Base-by-base conservation (phyloP, 2,113 vertebrate genomes). In the Rhinolophus sinicus region DNA sequence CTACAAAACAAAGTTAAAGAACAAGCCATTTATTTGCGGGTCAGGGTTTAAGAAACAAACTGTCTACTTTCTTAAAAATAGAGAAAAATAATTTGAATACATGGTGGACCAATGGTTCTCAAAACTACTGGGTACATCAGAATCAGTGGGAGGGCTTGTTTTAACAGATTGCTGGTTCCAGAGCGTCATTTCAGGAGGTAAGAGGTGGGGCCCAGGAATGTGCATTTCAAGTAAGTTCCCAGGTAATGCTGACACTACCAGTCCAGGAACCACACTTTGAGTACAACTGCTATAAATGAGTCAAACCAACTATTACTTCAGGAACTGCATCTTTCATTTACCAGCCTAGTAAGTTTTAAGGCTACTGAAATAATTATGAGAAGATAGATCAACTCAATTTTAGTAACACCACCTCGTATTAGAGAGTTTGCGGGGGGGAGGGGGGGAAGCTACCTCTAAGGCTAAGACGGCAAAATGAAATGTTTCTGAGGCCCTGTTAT, bases 1-100 rank as follows among this genome's bases (percentile, higher is more conserved):
- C 99, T 99, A 96, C 7, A 94, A 97, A 97, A 97, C 82, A 88
- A 92, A 92, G 94, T 73, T 88, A 69, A 96, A 87, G 62, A 64
- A 88, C 90, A 94, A 70, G 35, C 5, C 62, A 93, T 67, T 93
- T 83, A 60, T 58, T 44, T 44, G 8, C 81, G 12, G 69, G 24
- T 91, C 33, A 94, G 13, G 3, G 19, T 95, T 88, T 60, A 64
- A 92, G 6, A 92, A 93, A 72, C 16, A 83, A 87, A 83, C 33
- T 85, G 24, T 16, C 8, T 3, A 72, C 52, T 54, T 92, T 80
- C 77, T 77, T 77, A 88, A 91, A 96, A 96, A 90, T 1, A 93
- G 7, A 93, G 6, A 72, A 91, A 94, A 92, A 77, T n/a, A 85
- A 72, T 65, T 28, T 67, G 28, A 89, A 94, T 38, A 64, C 40